Percentiles rank a stretch among this genome's conserved stretches.
phyloP scores from a whole-genome alignment of 2,888 invertebrate species.

The Brachyptera risi region DNA sequence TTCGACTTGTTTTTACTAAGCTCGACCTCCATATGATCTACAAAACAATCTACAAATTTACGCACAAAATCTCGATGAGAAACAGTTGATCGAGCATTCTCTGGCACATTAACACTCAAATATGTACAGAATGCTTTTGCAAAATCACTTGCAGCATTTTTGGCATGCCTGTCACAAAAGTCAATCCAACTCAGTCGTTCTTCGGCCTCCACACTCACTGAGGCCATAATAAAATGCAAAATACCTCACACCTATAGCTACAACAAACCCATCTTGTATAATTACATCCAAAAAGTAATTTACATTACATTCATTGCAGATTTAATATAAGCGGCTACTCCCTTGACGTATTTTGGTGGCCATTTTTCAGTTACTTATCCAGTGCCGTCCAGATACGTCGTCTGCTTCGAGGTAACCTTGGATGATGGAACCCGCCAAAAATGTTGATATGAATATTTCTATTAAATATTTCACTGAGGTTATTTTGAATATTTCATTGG shows the following conservation, averaged over 20 bases:
- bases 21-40: slow-evolving; percentile 79
- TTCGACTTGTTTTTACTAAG: slow-evolving; percentile 47
- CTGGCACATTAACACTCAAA: slow-evolving; percentile 65
- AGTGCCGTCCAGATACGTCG: too few relatives aligned
- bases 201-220: slow-evolving; percentile 25
- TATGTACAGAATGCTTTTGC: slow-evolving; percentile 80
- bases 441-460: too few relatives aligned
- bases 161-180: slow-evolving; percentile 84
- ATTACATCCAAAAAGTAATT: not conserved
- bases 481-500: too few relatives aligned
- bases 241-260: not conserved
- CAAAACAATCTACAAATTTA: slow-evolving; percentile 80
- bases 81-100: slow-evolving; percentile 59
- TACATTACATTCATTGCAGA: not conserved
- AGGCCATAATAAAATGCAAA: slow-evolving; percentile 25
- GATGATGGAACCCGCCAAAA: too few relatives aligned
- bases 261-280: slow-evolving; percentile 2
- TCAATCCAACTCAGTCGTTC: slow-evolving; percentile 59
- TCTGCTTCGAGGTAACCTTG: too few relatives aligned
- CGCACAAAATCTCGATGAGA: slow-evolving; percentile 75
- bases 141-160: slow-evolving; percentile 80
- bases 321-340: not conserved
- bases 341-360: slow-evolving; percentile 20
- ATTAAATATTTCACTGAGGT: too few relatives aligned
- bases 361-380: too few relatives aligned